These are phyloP conservation scores for Gorsachius goisagi DNA, from an alignment of 2,113 vertebrate species.

Conservation along the genomic window DNA sequence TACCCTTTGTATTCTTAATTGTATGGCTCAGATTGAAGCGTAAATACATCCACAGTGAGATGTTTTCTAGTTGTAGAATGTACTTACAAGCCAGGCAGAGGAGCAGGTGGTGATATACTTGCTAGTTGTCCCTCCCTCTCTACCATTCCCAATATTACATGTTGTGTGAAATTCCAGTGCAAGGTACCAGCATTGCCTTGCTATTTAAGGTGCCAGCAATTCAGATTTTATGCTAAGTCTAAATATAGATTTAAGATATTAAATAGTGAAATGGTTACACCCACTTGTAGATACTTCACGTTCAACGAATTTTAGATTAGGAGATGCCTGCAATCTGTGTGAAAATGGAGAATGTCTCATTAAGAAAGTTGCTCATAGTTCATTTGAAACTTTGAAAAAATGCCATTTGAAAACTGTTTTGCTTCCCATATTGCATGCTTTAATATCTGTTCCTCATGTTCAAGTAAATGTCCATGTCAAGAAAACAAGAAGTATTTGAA, in stretches of 20 bases:
- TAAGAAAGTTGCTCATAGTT: neutral
- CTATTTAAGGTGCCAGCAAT: neutral
- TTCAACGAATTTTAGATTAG: neutral
- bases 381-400: neutral
- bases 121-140: neutral
- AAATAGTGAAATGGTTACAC: neutral
- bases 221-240: neutral
- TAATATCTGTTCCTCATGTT: neutral
- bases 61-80: neutral
- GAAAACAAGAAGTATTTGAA: neutral
- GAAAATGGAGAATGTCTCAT: neutral
- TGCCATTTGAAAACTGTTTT: neutral
- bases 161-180: neutral
- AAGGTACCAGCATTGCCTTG: neutral
- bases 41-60: neutral
- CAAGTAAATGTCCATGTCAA: neutral
- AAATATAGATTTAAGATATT: neutral
- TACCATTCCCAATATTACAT: neutral
- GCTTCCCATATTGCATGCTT: neutral
- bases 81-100: neutral
- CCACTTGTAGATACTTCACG: fast-evolving
- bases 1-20: neutral
- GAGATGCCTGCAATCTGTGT: neutral
- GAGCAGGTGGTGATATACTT: neutral
- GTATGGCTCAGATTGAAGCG: neutral